Evolutionary conservation across 2,113 vertebrate genomes (phyloP).

Genomic region (Phrynocephalus versicolor): DNA sequence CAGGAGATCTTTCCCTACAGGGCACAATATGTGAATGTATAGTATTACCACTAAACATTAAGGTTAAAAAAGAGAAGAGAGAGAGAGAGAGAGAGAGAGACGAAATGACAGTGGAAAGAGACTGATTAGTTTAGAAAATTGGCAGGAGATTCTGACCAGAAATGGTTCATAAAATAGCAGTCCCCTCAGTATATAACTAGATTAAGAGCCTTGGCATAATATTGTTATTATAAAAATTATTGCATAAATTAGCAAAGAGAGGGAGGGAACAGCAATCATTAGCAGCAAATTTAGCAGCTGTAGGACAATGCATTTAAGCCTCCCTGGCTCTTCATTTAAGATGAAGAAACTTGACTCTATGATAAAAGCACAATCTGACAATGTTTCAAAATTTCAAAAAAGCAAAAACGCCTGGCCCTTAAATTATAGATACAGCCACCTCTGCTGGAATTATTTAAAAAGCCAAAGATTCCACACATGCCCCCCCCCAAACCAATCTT

Average conservation of each 20-base stretch:
- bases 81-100: neutral
- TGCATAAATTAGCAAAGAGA: neutral
- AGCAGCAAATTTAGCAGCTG: neutral
- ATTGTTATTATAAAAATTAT: neutral
- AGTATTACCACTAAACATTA: slow-evolving; percentile 22
- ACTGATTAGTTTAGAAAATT: slow-evolving; percentile 21
- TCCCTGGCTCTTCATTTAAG: neutral
- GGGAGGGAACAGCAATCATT: neutral
- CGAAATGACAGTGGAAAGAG: slow-evolving; percentile 36
- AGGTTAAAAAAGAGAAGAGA: neutral
- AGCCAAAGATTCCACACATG: no score
- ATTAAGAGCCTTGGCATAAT: slow-evolving; percentile 14
- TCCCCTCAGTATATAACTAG: slow-evolving; percentile 10
- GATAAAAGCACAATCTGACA: neutral
- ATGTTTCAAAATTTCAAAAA: neutral
- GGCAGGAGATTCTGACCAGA: neutral
- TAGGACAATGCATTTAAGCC: neutral
- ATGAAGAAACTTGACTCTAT: neutral
- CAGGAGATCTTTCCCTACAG: neutral
- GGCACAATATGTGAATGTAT: slow-evolving; percentile 30
- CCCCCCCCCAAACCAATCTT: neutral
- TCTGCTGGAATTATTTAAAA: neutral
- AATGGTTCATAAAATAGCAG: slow-evolving; percentile 1
- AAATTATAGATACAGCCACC: neutral
- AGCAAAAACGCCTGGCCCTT: neutral